Percentiles rank a stretch among this genome's conserved stretches.
These are phyloP conservation scores for Magallana angulata DNA, from an alignment of 1,140 invertebrate species.

Conservation along the genomic window DNA sequence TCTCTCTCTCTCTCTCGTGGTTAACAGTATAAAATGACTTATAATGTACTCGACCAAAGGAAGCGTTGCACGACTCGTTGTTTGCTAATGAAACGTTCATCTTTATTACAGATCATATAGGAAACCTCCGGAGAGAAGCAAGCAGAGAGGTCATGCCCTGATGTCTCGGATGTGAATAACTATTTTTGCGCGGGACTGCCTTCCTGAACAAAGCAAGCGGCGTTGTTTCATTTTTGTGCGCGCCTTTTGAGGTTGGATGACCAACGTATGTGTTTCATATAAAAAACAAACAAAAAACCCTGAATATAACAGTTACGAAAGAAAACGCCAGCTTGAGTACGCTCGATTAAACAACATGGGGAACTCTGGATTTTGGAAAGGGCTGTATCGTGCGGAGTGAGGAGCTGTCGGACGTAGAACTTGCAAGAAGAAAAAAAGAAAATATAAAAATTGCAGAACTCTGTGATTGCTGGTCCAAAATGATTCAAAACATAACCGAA, in stretches of 20 bases:
- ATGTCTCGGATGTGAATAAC: constrained; percentile 9
- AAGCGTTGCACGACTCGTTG: too few relatives aligned
- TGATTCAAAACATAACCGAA: constrained; percentile 16
- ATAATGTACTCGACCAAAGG: too few relatives aligned
- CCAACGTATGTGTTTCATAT: neutral
- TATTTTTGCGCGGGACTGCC: constrained; percentile 20
- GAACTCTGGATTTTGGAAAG: too few relatives aligned
- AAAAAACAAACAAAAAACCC: too few relatives aligned
- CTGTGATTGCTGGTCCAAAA: neutral
- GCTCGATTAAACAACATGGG: too few relatives aligned
- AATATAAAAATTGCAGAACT: too few relatives aligned
- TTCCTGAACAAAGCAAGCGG: neutral
- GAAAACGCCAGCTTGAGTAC: too few relatives aligned
- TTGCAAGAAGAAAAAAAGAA: too few relatives aligned
- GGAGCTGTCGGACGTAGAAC: too few relatives aligned
- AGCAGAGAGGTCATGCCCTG: constrained; percentile 10
- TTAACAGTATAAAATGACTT: too few relatives aligned
- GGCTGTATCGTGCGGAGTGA: too few relatives aligned
- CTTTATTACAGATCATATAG: neutral
- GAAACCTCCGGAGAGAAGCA: neutral
- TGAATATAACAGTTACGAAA: too few relatives aligned
- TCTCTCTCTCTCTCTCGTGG: neutral
- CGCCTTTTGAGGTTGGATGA: neutral
- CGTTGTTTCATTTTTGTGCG: constrained; percentile 15
- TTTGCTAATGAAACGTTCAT: neutral